Percentiles rank a stretch among this genome's conserved stretches.
Evolutionary conservation across 2,888 invertebrate species (phyloP).

Genomic region (Yponomeuta plumbellus): DNA sequence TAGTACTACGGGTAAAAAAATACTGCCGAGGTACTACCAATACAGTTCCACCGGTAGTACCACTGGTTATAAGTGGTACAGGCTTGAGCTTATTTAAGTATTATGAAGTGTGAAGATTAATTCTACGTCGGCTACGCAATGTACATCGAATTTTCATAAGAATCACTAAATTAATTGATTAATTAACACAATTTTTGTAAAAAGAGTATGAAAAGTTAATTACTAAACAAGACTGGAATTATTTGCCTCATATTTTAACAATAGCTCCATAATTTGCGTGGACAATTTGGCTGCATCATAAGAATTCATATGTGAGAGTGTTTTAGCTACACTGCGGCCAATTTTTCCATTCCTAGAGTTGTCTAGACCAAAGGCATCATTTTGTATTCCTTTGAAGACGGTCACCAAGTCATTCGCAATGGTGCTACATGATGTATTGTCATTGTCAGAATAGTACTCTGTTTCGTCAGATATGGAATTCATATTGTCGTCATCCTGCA

Average conservation of each 20-base stretch:
- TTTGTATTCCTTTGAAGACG: constrained; percentile 51
- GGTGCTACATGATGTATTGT: constrained; percentile 34
- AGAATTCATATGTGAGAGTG: constrained; percentile 49
- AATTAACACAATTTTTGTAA: neutral
- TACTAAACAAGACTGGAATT: constrained; percentile 34
- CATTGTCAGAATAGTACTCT: neutral
- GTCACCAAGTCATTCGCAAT: constrained; percentile 48
- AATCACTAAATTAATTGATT: too few species aligned
- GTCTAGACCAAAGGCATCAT: constrained; percentile 48
- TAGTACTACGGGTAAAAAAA: too few species aligned
- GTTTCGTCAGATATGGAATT: neutral
- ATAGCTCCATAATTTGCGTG: constrained; percentile 52
- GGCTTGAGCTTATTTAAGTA: too few species aligned
- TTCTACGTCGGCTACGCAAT: too few species aligned
- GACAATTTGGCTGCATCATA: constrained; percentile 50
- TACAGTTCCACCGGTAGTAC: too few species aligned
- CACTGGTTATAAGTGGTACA: too few species aligned
- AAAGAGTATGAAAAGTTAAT: neutral
- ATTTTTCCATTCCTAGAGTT: constrained; percentile 45
- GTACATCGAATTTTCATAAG: too few species aligned
- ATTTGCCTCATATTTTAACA: constrained; percentile 51
- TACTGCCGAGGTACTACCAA: too few species aligned
- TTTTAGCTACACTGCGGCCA: constrained; percentile 44
- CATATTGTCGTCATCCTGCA: neutral
- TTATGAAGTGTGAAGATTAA: too few species aligned